Evolutionary conservation across 1,140 invertebrate species (phyloP).

Genomic region (Neuroterus valhalla): DNA sequence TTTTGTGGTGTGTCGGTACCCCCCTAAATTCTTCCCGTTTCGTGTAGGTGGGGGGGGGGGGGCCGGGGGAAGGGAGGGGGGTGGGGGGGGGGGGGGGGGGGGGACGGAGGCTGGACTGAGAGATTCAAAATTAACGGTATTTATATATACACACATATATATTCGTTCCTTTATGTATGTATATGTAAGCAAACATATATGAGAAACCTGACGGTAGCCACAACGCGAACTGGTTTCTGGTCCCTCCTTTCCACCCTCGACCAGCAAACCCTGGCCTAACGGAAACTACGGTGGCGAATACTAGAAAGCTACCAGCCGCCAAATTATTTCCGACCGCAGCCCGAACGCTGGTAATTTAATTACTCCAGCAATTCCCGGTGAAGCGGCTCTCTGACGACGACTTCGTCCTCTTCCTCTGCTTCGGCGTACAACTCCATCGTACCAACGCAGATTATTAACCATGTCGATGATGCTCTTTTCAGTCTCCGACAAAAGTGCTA

Average conservation of each 20-base stretch:
- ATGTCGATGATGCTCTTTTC: constrained; percentile 15
- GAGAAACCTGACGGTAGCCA: constrained; percentile 15
- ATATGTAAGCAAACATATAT: constrained; percentile 32
- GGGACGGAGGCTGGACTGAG: constrained; percentile 44
- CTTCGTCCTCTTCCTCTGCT: not conserved
- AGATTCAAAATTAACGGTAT: constrained; percentile 71
- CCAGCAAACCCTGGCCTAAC: constrained; percentile 50
- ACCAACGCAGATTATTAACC: constrained; percentile 13
- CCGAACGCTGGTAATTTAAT: constrained; percentile 69
- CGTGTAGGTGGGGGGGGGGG: no score
- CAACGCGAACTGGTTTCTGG: constrained; percentile 27
- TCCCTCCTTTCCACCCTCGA: constrained; percentile 40
- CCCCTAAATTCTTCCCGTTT: no score
- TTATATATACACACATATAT: constrained; percentile 60
- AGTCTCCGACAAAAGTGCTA: not conserved
- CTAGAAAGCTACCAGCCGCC: constrained; percentile 63
- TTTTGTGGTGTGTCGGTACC: no score
- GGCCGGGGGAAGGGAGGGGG: no score
- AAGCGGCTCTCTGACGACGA: constrained; percentile 32
- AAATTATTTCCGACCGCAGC: constrained; percentile 72
- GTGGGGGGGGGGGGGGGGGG: no score
- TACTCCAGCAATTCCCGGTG: constrained; percentile 61
- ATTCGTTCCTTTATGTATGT: constrained; percentile 41
- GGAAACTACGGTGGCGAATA: constrained; percentile 63
- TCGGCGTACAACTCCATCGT: not conserved